Conservation (phyloP, 1,140 invertebrate species). For the Pseudomyrmex dendroicus region DNA sequence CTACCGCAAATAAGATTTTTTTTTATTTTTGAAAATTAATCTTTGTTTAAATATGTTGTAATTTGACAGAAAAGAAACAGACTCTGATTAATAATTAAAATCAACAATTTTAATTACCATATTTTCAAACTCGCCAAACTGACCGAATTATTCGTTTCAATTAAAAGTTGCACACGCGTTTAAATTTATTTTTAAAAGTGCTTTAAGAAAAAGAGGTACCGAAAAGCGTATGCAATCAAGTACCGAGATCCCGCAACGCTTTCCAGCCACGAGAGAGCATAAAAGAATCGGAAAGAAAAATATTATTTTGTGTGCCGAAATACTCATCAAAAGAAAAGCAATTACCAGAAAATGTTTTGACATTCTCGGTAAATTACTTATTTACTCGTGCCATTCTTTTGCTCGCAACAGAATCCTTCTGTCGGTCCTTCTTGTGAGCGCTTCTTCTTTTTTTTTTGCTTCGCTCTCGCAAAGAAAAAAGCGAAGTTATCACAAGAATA, state of each 20-base stretch:
- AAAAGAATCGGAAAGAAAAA: conserved; percentile 12
- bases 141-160: too few species aligned
- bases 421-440: conserved; percentile 69
- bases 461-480: conserved; percentile 37
- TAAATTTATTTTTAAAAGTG: too few species aligned
- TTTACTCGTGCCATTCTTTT: conserved; percentile 43
- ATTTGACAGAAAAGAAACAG: too few species aligned
- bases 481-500: conserved; percentile 73
- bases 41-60: background rate
- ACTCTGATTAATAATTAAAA: too few species aligned
- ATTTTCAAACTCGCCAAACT: too few species aligned
- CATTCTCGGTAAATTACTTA: conserved; percentile 55
- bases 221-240: background rate
- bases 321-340: conserved; percentile 20
- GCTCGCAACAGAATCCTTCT: conserved; percentile 63
- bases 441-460: background rate
- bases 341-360: conserved; percentile 63
- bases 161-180: too few species aligned
- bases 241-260: background rate
- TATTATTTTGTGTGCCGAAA: conserved; percentile 30
- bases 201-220: background rate
- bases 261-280: background rate
- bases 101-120: too few species aligned
- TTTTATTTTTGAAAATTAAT: background rate
- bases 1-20: background rate